Conservation (phyloP, 1,140 invertebrate genomes). For the Cotesia chilonis region DNA sequence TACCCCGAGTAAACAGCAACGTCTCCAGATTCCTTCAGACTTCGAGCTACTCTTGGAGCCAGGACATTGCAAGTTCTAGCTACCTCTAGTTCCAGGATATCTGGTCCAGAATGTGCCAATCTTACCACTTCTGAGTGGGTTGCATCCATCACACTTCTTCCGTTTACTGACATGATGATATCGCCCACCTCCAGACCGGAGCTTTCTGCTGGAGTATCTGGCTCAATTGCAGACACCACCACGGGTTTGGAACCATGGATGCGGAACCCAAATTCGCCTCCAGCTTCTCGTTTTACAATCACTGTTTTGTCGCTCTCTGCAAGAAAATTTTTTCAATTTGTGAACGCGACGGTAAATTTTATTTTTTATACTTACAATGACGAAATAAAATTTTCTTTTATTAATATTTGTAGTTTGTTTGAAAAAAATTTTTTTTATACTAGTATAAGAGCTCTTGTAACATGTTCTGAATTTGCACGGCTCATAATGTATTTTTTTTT, state of each 20-base stretch:
- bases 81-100: slow-evolving; percentile 86
- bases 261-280: slow-evolving; percentile 92
- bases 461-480: too few relatives aligned
- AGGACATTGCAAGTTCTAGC: slow-evolving; percentile 85
- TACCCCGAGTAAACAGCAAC: slow-evolving; percentile 79
- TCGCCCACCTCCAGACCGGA: slow-evolving; percentile 93
- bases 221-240: slow-evolving; percentile 93
- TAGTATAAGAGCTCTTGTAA: too few relatives aligned
- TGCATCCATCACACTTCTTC: slow-evolving; percentile 85
- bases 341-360: too few relatives aligned
- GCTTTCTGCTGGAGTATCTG: slow-evolving; percentile 87
- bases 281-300: slow-evolving; percentile 78
- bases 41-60: slow-evolving; percentile 65
- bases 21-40: slow-evolving; percentile 67
- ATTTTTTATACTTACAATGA: too few relatives aligned
- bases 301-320: slow-evolving; percentile 88
- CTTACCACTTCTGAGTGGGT: slow-evolving; percentile 95
- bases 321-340: too few relatives aligned
- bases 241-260: slow-evolving; percentile 95
- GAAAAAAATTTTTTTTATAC: too few relatives aligned
- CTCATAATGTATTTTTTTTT: too few relatives aligned
- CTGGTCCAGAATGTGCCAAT: slow-evolving; percentile 87
- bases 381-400: too few relatives aligned
- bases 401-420: too few relatives aligned
- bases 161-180: slow-evolving; percentile 92